Evolutionary conservation across 2,888 invertebrate species (phyloP).

Genomic region (Acrocera orbiculus): DNA sequence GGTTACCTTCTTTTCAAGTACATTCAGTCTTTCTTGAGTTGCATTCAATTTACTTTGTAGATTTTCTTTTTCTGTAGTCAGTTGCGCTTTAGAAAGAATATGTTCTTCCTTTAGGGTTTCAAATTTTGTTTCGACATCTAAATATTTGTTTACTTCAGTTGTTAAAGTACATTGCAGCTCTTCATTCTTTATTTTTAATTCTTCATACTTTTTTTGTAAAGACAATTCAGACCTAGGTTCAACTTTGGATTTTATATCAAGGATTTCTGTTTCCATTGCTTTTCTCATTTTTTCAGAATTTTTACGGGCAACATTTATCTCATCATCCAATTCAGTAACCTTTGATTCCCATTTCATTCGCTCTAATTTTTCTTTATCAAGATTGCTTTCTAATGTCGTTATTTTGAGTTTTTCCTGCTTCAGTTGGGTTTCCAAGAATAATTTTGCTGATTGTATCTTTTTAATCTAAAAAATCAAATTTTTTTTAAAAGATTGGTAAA

Average conservation of each 20-base stretch:
- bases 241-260: conserved; percentile 51
- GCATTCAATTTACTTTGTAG: conserved; percentile 36
- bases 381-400: conserved; percentile 41
- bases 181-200: conserved; percentile 31
- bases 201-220: conserved; percentile 51
- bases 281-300: conserved; percentile 46
- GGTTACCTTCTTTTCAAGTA: conserved; percentile 21
- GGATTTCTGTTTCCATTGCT: conserved; percentile 58
- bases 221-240: conserved; percentile 38
- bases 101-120: conserved; percentile 72
- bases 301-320: conserved; percentile 40
- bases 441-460: conserved; percentile 32
- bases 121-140: conserved; percentile 64
- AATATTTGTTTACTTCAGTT: conserved; percentile 53
- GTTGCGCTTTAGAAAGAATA: conserved; percentile 61
- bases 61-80: conserved; percentile 66
- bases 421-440: conserved; percentile 32
- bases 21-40: conserved; percentile 20
- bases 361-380: conserved; percentile 44
- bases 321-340: conserved; percentile 40
- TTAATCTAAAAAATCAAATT: conserved; percentile 23
- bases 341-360: conserved; percentile 46
- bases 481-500: background rate
- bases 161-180: conserved; percentile 50
- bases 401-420: conserved; percentile 33